Base-by-base conservation (phyloP, 2,797 vertebrate genomes). In the Phoebastria nigripes region DNA sequence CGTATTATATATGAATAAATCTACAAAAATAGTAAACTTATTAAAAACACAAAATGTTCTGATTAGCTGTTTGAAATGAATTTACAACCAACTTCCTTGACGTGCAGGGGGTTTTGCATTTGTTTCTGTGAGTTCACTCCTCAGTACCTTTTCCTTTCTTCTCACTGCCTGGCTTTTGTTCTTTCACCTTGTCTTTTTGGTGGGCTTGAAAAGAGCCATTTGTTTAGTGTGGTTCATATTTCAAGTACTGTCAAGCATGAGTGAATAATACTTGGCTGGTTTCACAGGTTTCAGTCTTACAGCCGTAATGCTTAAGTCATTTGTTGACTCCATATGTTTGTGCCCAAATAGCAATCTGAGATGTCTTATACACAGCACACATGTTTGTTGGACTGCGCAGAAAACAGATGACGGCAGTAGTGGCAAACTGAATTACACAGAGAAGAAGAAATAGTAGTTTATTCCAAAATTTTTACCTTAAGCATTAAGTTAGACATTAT, bases 221-320 rank as follows among this genome's bases (percentile, higher is more conserved):
- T 92, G 29, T 83, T 93, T 79, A 72, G 66, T 22, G 24, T 54
- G 46, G 76, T 62, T 93, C 49, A 10, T 54, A 52, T 88, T 81
- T 95, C 66, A 90, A 92, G 35, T 62, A 66, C 46, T 37, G 51
- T 82, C 86, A 92, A 83, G 62, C 17, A 29, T 20, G 47, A 93
- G 37, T 69, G 90, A 90, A 56, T 83, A 91, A 86, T 58, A 71
- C 56, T 78, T 63, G 65, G 37, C 76, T 26, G 52, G 88, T 85
- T 83, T 92, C 80, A 93, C 37, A 87, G 73, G 54, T 84, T 86
- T 94, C 69, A 21, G 19, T 55, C 61, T 90, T 81, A 86, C 44
- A 42, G 62, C 33, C 6, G 3, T 4, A 42, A 74, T 28, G 46
- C 83, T 90, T 52, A 67, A 80, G 82, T 67, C 15, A 29, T 78